phyloP scores from a whole-genome alignment of 2,797 vertebrate genomes.

The Melanotaenia nigrans region DNA sequence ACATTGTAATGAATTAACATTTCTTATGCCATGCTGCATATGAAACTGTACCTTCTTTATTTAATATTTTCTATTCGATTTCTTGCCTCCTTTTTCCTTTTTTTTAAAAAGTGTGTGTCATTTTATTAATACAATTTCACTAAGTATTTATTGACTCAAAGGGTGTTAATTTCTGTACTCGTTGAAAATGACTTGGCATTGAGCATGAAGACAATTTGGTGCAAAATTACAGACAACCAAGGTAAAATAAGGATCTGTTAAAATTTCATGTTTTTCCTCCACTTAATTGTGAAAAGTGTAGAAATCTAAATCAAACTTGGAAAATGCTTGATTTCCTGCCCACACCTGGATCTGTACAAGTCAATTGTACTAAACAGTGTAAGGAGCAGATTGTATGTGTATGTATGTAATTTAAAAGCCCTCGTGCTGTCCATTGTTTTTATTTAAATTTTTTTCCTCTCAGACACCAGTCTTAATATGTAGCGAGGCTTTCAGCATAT shows the following conservation, averaged over 20 bases:
- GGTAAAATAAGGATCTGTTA: not conserved
- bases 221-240: not conserved
- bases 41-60: not conserved
- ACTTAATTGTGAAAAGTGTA: not conserved
- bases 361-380: not conserved
- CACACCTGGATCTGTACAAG: not conserved
- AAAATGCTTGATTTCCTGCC: no score
- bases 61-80: not conserved
- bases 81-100: not conserved
- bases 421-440: not conserved
- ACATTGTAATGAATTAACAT: no score
- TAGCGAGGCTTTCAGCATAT: slow-evolving; percentile 74
- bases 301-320: not conserved
- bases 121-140: no score
- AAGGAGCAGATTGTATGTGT: not conserved
- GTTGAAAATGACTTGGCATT: not conserved
- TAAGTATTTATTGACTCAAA: not conserved
- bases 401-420: not conserved
- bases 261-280: not conserved
- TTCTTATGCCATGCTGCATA: not conserved
- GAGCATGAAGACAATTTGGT: not conserved
- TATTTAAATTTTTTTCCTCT: not conserved
- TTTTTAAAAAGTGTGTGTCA: not conserved
- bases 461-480: slow-evolving; percentile 83
- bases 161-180: not conserved